Conservation (phyloP, 2,113 vertebrate genomes). For the Anser brachyrhynchus region DNA sequence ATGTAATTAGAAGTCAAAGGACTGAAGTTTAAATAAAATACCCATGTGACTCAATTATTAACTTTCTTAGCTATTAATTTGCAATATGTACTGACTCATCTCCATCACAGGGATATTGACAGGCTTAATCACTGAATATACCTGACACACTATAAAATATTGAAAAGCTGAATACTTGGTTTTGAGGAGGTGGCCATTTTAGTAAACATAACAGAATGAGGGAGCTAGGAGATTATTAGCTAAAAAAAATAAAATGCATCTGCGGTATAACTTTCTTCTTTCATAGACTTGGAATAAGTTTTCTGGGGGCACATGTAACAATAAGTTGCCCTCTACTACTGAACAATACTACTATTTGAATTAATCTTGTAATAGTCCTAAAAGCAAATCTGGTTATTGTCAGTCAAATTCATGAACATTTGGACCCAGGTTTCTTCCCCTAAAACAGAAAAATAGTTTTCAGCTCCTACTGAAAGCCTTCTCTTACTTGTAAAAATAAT, state of each 20-base stretch:
- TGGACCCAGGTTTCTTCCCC: background rate
- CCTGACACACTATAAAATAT: background rate
- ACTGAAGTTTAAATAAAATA: conserved; percentile 42
- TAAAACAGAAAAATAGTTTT: background rate
- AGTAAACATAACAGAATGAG: background rate
- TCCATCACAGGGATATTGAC: background rate
- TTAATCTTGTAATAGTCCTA: background rate
- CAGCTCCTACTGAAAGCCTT: background rate
- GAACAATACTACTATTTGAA: background rate
- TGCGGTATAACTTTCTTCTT: background rate
- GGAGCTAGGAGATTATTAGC: background rate
- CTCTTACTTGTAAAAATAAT: background rate
- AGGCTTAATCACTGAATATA: background rate
- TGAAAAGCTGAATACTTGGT: background rate
- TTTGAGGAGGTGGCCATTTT: background rate
- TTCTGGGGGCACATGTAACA: background rate
- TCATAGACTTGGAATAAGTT: background rate
- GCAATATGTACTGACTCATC: background rate
- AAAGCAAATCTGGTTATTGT: background rate
- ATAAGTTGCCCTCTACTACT: background rate
- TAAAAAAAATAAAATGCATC: background rate
- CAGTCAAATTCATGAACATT: background rate
- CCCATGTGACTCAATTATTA: conserved; percentile 19
- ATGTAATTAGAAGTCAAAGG: conserved; percentile 33
- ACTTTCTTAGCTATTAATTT: conserved; percentile 37